Evolutionary conservation across 2,888 invertebrate species (phyloP), one percentile per base, ranked within the genome.

Genomic region (Xestobium rufovillosum): DNA sequence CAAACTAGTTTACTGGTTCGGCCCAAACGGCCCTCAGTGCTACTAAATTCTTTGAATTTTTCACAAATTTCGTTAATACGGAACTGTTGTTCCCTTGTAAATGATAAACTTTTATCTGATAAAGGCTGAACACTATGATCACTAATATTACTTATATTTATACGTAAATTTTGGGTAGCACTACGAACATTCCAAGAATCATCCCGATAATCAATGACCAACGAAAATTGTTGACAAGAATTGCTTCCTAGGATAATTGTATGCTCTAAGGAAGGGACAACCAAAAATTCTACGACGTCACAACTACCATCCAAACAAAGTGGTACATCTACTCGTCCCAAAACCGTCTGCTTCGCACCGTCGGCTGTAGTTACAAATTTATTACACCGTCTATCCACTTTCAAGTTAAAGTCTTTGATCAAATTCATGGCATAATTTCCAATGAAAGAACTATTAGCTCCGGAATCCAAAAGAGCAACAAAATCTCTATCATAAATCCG

Each of bases 1-100:
- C 38, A 34, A 17, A 32, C 37, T 3, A 41, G 25, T 30, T 23
- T 25, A 15, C 17, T 16, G 2, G 42, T 42, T 17, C 42, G 16
- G 13, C 42, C 42, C 16, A 44, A 36, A 3, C 14, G 4, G 11
- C 23, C 29, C 8, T 32, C 32, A 41, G n/a, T n/a, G n/a, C 39
- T 36, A 30, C 31, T 15, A 11, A 46, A 19, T 9, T 31, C 31
- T 12, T 41, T 35, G 17, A 41, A 44, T 10, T 34, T 36, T 15
- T 34, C 14, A 3, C 19, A 27, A 12, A 39, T n/a, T 33, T 15
- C 31, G 17, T 34, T 25, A 13, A 36, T 35, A 15, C 25, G 12
- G 17, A 10, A 2, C 15, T 25, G 29, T 12, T n/a, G n/a, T n/a
- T n/a, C n/a, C n/a, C n/a, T n/a, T n/a, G n/a, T n/a, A n/a, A n/a